These are phyloP conservation scores for Onychorhynchus coronatus DNA, from an alignment of 2,113 vertebrate genomes.

Conservation along the genomic window DNA sequence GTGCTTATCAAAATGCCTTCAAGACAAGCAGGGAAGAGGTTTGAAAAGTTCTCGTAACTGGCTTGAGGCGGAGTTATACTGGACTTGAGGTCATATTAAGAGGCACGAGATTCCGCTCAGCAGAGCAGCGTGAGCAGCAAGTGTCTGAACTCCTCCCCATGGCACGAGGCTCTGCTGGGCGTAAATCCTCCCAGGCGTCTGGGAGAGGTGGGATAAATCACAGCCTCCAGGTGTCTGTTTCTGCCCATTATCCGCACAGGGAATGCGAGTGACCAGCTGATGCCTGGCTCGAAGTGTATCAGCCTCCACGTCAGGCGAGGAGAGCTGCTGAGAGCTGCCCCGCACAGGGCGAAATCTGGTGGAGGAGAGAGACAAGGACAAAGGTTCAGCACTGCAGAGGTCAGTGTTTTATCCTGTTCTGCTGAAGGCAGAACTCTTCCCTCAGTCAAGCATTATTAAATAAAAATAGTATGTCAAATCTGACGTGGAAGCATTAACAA, in stretches of 20 bases:
- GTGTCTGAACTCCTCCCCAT: neutral
- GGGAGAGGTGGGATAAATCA: neutral
- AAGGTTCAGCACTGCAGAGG: neutral
- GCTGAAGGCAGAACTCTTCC: neutral
- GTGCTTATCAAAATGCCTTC: neutral
- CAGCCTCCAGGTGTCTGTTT: neutral
- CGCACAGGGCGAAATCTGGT: neutral
- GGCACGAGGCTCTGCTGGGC: neutral
- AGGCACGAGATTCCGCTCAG: neutral
- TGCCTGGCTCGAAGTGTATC: neutral
- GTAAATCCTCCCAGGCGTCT: neutral
- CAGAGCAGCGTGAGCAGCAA: fast-evolving
- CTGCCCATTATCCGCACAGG: neutral
- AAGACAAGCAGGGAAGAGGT: neutral
- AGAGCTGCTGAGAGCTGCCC: neutral
- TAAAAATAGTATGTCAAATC: neutral
- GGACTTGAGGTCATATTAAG: neutral
- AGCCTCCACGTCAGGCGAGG: fast-evolving
- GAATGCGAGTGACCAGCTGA: neutral
- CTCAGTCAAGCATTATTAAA: neutral
- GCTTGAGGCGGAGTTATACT: neutral
- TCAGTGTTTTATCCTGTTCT: neutral
- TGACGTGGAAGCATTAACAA: neutral
- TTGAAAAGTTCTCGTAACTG: neutral
- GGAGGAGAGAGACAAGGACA: neutral